Base-by-base conservation (phyloP, 2,113 vertebrate species). In the Ovibos moschatus region DNA sequence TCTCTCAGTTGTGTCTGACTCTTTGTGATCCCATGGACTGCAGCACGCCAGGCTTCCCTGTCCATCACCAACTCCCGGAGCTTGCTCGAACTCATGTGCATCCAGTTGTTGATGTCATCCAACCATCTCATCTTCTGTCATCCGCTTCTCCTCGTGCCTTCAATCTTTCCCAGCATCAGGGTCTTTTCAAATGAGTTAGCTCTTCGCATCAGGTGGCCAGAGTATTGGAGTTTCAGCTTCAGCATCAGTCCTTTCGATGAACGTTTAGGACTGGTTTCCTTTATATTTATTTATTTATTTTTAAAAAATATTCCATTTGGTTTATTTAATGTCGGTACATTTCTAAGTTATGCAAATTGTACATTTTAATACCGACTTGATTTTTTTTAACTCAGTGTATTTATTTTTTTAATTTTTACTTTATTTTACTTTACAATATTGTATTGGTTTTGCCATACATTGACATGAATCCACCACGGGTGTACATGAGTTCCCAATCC, bases 1-100 rank as follows among this genome's bases (percentile, higher is more conserved):
- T 71, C 0, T 0, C 64, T 71, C 5, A 23, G n/a, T 40, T 1
- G 2, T 40, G 19, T 71, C 67, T 10, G 17, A 23, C 17, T 71
- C 4, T 71, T 21, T 71, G n/a, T 40, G n/a, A 71, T 2, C n/a
- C 67, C 67, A 6, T 71, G 67, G n/a, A 12, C n/a, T 36, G 19
- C 19, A 40, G n/a, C 67, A 21, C 10, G 2, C 10, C 19, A 71
- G 67, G 67, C 19, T 12, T 71, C 67, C 19, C 19, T 71, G 67
- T 71, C 19, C n/a, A 71, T 71, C 67, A 23, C 67, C n/a, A 11
- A 40, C n/a, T 40, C 67, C 2, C 0, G 2, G n/a, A 40, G 67
- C n/a, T 36, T 40, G 19, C n/a, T 36, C 19, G 0, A 40, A 71
- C 67, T 71, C n/a, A 3, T 12, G 33, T 71, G 2, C n/a, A 71